These are phyloP conservation scores for Tachystola acroxantha DNA, from an alignment of 2,888 invertebrate genomes.

Conservation along the genomic window DNA sequence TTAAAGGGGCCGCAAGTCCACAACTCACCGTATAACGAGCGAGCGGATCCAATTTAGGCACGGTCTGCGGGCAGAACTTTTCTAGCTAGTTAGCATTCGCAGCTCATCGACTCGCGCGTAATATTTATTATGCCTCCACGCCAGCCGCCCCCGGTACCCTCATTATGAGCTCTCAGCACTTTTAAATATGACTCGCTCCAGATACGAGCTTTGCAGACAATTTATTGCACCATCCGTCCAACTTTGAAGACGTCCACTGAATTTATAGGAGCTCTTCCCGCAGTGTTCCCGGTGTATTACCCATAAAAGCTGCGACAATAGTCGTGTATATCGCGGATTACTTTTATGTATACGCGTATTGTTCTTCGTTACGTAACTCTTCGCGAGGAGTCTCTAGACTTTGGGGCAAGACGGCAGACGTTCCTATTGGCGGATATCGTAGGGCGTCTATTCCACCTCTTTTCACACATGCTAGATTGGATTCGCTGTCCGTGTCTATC, in stretches of 20 bases:
- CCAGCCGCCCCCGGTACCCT: constrained; percentile 36
- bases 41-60: constrained; percentile 5
- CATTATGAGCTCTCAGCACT: constrained; percentile 54
- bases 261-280: constrained; percentile 14
- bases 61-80: constrained; percentile 23
- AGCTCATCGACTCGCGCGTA: constrained; percentile 38
- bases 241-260: constrained; percentile 25
- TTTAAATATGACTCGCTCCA: constrained; percentile 46
- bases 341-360: constrained; percentile 32
- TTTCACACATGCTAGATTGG: constrained; percentile 14
- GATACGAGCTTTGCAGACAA: constrained; percentile 32
- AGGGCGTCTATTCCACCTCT: neutral
- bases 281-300: constrained; percentile 5
- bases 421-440: constrained; percentile 9
- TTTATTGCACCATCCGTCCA: constrained; percentile 38
- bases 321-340: constrained; percentile 23
- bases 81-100: constrained; percentile 36
- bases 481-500: constrained; percentile 35
- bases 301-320: constrained; percentile 11
- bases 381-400: constrained; percentile 18
- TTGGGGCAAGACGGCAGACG: constrained; percentile 23
- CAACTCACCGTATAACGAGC: neutral
- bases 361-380: constrained; percentile 40
- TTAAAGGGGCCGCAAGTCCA: neutral
- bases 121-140: constrained; percentile 51